These are phyloP conservation scores for Australoheros scitulus DNA, from an alignment of 2,113 vertebrate genomes.

Conservation along the genomic window DNA sequence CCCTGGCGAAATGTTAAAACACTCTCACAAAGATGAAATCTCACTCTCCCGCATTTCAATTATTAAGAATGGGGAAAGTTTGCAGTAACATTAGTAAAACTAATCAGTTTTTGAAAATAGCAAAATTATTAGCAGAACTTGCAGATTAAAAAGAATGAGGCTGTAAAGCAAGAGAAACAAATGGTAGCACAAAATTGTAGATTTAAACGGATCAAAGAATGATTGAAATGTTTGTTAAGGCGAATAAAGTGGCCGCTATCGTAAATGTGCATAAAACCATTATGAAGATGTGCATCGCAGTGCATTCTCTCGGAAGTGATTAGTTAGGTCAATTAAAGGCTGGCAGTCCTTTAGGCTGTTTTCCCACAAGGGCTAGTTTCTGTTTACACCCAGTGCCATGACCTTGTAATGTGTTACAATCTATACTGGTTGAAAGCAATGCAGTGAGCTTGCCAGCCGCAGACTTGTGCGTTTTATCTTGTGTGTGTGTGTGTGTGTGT, in stretches of 20 bases:
- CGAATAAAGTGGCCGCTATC: not conserved
- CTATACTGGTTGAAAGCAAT: conserved; percentile 57
- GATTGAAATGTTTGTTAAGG: not conserved
- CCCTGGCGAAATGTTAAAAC: not conserved
- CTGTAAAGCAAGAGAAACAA: not conserved
- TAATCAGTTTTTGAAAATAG: not conserved
- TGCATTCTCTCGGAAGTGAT: conserved; percentile 8
- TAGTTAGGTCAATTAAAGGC: conserved; percentile 29
- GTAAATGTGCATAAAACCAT: not conserved
- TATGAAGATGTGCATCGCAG: not conserved
- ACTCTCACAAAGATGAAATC: not conserved
- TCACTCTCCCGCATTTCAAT: not conserved
- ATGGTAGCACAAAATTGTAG: not conserved
- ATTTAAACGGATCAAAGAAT: not conserved
- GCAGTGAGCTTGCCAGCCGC: not conserved
- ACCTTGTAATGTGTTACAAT: conserved; percentile 64
- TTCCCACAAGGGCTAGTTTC: conserved; percentile 36
- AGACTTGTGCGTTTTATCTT: not conserved
- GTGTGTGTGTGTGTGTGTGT: not conserved
- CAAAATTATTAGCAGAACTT: not conserved
- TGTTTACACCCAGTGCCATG: conserved; percentile 37
- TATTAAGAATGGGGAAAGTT: not conserved
- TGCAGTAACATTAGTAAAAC: not conserved
- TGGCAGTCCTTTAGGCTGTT: conserved; percentile 17
- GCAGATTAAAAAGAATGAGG: not conserved